Conservation (phyloP, 2,797 vertebrate genomes). For the Sebastes nivosus region DNA sequence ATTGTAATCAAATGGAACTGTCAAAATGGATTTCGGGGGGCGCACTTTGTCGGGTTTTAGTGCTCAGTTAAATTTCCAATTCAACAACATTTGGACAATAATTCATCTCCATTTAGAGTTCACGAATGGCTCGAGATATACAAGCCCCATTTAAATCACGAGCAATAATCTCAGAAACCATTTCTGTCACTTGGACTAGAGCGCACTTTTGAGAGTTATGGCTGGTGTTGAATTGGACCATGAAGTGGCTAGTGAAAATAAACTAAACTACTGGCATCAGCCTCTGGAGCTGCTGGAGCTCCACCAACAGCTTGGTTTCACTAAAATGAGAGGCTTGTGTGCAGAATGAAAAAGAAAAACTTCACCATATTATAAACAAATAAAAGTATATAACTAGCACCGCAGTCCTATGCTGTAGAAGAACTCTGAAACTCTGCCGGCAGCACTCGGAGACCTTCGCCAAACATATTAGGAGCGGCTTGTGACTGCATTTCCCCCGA, state of each 20-base stretch:
- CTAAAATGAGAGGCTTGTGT: constrained; percentile 14
- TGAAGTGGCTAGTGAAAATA: constrained; percentile 39
- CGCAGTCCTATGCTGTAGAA: neutral
- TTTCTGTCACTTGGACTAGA: constrained; percentile 22
- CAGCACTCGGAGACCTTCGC: constrained; percentile 18
- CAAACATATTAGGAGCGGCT: constrained; percentile 58
- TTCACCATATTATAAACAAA: constrained; percentile 33
- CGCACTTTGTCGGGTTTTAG: neutral
- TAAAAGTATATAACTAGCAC: neutral
- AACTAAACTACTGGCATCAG: constrained; percentile 25
- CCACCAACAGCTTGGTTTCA: constrained; percentile 22
- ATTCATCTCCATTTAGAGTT: constrained; percentile 27
- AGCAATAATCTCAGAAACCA: constrained; percentile 23
- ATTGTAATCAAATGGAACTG: constrained; percentile 34
- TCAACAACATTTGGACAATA: constrained; percentile 25
- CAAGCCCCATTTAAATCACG: constrained; percentile 28
- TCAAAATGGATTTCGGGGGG: constrained; percentile 37
- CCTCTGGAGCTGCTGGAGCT: constrained; percentile 14
- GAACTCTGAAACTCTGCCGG: neutral
- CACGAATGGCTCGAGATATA: constrained; percentile 11
- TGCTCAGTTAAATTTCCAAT: constrained; percentile 19
- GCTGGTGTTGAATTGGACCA: constrained; percentile 20
- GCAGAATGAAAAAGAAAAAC: neutral
- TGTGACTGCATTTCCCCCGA: constrained; percentile 54
- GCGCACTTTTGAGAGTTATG: constrained; percentile 17